Base-by-base conservation (phyloP, 2,888 invertebrate genomes). In the Apocheima hispidaria region DNA sequence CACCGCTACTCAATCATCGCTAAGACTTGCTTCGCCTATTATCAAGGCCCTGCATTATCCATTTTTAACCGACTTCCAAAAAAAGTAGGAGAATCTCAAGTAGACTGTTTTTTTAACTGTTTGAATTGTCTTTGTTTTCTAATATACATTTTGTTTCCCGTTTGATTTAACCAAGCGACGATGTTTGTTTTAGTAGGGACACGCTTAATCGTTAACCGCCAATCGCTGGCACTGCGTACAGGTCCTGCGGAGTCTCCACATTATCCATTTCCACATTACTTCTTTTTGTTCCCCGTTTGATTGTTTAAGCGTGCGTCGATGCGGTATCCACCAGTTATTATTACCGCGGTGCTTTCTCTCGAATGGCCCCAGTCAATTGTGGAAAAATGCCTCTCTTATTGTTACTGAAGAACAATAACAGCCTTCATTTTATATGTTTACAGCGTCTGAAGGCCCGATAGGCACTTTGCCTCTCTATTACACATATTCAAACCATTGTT, bases 271-370 rank as follows among this genome's bases (percentile, higher is more conserved):
- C 84, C 90, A 86, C 90, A 90, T 92, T 90, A 88, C 84, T 84
- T 87, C 90, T 91, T 92, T 92, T 92, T 92, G 90, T 92, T 91
- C 88, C 77, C 79, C 82, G 83, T 88, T 86, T 90, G 92, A 92
- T 92, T 92, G 91, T 92, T 90, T 92, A 90, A 90, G 86, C 90
- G 90, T 87, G 90, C 90, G 88, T 89, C 90, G 88, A 92, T 91
- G 92, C 85, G 84, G 88, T 89, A 87, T 87, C 87, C 89, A 85
- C 79, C 84, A 84, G 87, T 88, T 89, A 87, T 88, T 88, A 84
- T 88, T 88, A 85, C 88, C 84, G 85, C 79, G 79, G 81, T 73
- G 83, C 86, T 90, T 89, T 89, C 88, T 87, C 90, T 91, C 81
- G 81, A 90, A 88, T 85, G 87, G 90, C 84, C 86, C 85, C 87